Evolutionary conservation across 2,888 invertebrate species (phyloP).

Genomic region (Spialia ferax): DNA sequence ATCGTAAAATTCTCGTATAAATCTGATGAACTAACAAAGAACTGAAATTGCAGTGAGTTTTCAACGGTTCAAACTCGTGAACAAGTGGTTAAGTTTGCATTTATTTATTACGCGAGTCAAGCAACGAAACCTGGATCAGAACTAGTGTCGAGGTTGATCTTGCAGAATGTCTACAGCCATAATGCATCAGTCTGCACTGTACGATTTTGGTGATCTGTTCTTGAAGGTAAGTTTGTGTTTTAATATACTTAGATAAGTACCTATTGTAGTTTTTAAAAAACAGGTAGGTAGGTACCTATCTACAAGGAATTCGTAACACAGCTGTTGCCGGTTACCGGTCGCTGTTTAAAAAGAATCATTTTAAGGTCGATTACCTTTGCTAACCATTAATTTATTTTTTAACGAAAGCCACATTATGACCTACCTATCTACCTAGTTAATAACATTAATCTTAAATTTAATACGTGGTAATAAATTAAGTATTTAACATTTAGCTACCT

Average conservation of each 20-base stretch:
- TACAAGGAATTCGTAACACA: too few relatives aligned
- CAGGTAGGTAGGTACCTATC: too few relatives aligned
- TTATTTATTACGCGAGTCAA: conserved; percentile 62
- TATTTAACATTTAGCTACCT: background rate
- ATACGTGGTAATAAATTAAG: too few relatives aligned
- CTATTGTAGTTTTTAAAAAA: too few relatives aligned
- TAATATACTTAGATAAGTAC: too few relatives aligned
- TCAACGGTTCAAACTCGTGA: conserved; percentile 73
- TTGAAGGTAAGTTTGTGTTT: conserved; percentile 89
- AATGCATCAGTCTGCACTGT: conserved; percentile 91
- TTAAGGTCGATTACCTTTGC: conserved; percentile 1
- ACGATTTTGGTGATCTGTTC: conserved; percentile 91
- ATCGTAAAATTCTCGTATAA: conserved; percentile 76
- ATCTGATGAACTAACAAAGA: conserved; percentile 69
- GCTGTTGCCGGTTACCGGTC: conserved; percentile 31
- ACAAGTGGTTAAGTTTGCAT: conserved; percentile 79
- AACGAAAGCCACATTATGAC: too few relatives aligned
- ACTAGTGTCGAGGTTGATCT: conserved; percentile 76
- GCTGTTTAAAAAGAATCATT: background rate
- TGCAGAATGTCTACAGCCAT: conserved; percentile 92
- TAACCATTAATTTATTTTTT: background rate
- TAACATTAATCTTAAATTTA: too few relatives aligned
- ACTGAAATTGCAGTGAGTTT: conserved; percentile 80
- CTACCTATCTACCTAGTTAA: too few relatives aligned
- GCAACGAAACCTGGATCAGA: conserved; percentile 69